phyloP scores from a whole-genome alignment of 2,888 invertebrate species.

The Esperia sulphurella region DNA sequence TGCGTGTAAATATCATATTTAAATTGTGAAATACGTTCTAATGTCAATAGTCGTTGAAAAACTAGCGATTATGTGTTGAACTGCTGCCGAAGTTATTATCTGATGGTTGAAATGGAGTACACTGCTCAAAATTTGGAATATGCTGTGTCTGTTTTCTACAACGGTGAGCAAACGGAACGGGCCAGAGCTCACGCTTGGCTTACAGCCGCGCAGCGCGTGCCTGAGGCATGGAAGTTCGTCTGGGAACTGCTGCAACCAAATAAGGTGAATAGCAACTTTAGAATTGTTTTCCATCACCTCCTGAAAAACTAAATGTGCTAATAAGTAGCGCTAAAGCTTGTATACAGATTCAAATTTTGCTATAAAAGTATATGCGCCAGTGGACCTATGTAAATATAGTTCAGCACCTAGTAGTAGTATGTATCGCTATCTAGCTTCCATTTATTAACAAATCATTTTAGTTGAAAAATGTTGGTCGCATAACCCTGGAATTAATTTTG shows the following conservation, averaged over 20 bases:
- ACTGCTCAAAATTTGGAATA: conserved; percentile 83
- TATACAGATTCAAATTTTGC: too few relatives aligned
- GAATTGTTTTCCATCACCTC: too few relatives aligned
- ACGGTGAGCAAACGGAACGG: conserved; percentile 80
- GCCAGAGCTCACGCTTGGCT: conserved; percentile 92
- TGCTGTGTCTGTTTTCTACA: conserved; percentile 84
- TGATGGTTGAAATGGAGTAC: conserved; percentile 74
- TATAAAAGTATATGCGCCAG: too few relatives aligned
- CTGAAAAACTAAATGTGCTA: too few relatives aligned
- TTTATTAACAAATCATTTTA: conserved; percentile 8
- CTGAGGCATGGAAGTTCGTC: conserved; percentile 94
- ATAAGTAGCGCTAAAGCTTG: too few relatives aligned
- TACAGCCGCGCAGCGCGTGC: conserved; percentile 89
- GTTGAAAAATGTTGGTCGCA: background rate
- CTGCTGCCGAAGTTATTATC: background rate
- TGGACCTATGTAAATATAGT: too few relatives aligned
- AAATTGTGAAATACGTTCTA: background rate
- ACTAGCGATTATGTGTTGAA: conserved; percentile 1
- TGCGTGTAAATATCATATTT: background rate
- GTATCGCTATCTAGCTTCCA: background rate
- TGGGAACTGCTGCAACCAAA: conserved; percentile 92
- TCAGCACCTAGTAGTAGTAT: too few relatives aligned
- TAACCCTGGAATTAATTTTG: conserved; percentile 11
- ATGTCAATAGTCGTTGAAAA: background rate
- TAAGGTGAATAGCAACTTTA: conserved; percentile 78